Evolutionary conservation across 2,113 vertebrate species (phyloP).

Genomic region (Kobus ellipsiprymnus): DNA sequence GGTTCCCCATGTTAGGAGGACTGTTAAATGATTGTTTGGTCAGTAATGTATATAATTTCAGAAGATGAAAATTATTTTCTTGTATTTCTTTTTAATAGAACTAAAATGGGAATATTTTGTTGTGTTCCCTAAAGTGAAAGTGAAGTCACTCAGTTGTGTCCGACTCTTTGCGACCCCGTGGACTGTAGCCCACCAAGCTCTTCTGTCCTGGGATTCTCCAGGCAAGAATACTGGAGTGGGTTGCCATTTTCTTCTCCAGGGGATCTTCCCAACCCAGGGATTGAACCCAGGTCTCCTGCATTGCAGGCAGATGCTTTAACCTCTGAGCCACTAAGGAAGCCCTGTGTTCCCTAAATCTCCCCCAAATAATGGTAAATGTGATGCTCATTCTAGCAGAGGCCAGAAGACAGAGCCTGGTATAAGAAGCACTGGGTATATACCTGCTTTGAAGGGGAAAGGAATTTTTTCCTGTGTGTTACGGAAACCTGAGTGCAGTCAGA

Average conservation of each 20-base stretch:
- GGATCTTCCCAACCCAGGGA: too few species aligned
- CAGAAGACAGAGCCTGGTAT: not conserved
- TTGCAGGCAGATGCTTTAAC: too few species aligned
- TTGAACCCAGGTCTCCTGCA: too few species aligned
- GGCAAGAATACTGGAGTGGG: too few species aligned
- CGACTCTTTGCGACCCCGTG: too few species aligned
- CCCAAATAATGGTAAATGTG: not conserved
- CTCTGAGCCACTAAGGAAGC: too few species aligned
- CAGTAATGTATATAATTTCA: not conserved
- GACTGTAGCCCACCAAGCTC: too few species aligned
- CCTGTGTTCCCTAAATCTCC: not conserved
- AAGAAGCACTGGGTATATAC: not conserved
- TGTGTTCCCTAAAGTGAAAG: not conserved
- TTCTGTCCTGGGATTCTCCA: too few species aligned
- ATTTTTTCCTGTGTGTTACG: not conserved
- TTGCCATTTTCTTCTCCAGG: too few species aligned
- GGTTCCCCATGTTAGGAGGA: not conserved
- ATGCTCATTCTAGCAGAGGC: not conserved
- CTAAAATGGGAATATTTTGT: not conserved
- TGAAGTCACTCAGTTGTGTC: too few species aligned
- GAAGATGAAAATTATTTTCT: slow-evolving; percentile 9
- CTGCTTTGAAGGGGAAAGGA: not conserved
- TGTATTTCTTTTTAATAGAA: not conserved
- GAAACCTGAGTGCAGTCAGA: not conserved
- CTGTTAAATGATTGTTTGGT: not conserved